Evolutionary conservation across 1,140 invertebrate genomes (phyloP), one percentile per base, ranked within the genome.

Genomic region (Eriocheir sinensis): DNA sequence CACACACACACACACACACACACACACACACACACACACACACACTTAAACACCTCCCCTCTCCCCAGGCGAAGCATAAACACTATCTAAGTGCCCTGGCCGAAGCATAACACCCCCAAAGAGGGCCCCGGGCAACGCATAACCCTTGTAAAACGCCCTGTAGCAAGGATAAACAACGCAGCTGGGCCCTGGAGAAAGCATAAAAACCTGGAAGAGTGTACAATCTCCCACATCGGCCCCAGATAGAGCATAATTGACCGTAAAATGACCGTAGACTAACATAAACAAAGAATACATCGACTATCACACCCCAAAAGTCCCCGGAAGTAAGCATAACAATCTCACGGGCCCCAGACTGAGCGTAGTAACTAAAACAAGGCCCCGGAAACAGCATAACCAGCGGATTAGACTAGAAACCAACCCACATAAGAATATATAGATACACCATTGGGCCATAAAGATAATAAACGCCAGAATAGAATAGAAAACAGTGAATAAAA

Each of bases 1-100:
- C 83, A 85, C 21, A 90, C 89, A 48, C n/a, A 44, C 34, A 44
- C 40, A 44, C 34, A 90, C 40, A 53, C 2, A 30, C 40, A 44
- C 40, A 89, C 89, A 44, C 40, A 53, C 89, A 90, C 89, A 90
- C 89, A 90, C 89, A 90, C 89, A 90, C 89, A 90, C 89, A 90
- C 38, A 90, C 89, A 90, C 89, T 48, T 41, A 90, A 38, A 48
- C 40, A 44, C 34, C 12, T 38, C 30, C 21, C 30, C 81, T 8
- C 81, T 6, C 85, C 85, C 85, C 38, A 21, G 85, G 44, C 1
- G 40, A 38, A 88, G 12, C 38, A 44, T 41, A 15, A 40, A 21
- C 34, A 86, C 21, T 8, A 0, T 27, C 79, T 30, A 30, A 80
- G 4, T 38, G 32, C 81, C 53, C 79, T 80, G 27, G 32, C 34